phyloP scores from a whole-genome alignment of 1,140 invertebrate genomes.

The Drosophila bocqueti region DNA sequence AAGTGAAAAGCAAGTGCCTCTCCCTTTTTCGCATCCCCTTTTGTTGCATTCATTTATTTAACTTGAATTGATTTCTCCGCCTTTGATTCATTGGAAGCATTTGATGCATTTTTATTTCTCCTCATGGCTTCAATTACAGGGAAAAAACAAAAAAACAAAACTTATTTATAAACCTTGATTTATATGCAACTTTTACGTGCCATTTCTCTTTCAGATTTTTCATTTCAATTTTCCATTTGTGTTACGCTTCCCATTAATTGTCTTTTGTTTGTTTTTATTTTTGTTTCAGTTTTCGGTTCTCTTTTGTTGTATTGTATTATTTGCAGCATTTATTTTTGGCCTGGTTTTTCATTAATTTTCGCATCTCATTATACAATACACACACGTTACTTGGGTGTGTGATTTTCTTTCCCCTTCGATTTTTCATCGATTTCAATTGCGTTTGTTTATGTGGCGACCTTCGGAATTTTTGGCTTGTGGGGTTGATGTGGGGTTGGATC shows the following conservation, averaged over 20 bases:
- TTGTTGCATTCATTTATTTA: conserved; percentile 19
- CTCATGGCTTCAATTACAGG: conserved; percentile 47
- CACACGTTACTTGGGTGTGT: conserved; percentile 23
- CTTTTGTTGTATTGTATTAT: conserved; percentile 26
- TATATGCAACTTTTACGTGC: conserved; percentile 39
- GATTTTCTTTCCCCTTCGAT: conserved; percentile 48
- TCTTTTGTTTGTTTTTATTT: conserved; percentile 60
- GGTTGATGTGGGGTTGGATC: conserved; percentile 14
- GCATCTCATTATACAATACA: conserved; percentile 64
- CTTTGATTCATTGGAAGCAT: conserved; percentile 46
- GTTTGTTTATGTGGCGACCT: conserved; percentile 56
- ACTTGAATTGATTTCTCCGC: conserved; percentile 23
- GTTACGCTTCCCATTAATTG: conserved; percentile 58
- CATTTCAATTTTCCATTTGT: conserved; percentile 51
- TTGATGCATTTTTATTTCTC: conserved; percentile 17
- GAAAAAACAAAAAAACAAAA: not conserved
- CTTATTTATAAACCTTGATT: conserved; percentile 52
- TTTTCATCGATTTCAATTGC: conserved; percentile 63
- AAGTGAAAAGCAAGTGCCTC: conserved; percentile 32
- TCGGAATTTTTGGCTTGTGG: conserved; percentile 56
- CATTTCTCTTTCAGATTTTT: conserved; percentile 22
- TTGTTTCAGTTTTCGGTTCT: conserved; percentile 6
- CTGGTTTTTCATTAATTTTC: conserved; percentile 61
- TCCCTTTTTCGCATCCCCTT: not conserved
- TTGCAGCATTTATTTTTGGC: conserved; percentile 51